Evolutionary conservation across 2,113 vertebrate genomes (phyloP).

Genomic region (Amphiprion ocellaris): DNA sequence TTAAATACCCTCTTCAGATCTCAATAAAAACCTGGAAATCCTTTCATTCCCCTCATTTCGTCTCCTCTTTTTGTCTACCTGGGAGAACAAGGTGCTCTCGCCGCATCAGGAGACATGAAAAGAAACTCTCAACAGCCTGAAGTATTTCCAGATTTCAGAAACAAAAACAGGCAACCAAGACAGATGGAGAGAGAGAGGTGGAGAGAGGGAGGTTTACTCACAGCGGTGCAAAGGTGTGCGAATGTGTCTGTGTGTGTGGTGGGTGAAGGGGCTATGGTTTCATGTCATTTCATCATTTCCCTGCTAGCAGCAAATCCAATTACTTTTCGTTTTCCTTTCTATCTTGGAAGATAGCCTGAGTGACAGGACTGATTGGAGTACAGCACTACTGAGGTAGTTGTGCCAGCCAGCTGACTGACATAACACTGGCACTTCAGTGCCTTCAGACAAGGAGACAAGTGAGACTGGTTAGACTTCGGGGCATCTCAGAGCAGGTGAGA

Average conservation of each 20-base stretch:
- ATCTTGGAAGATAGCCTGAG: constrained; percentile 77
- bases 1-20: constrained; percentile 50
- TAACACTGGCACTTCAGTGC: constrained; percentile 60
- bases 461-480: constrained; percentile 56
- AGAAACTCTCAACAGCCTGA: constrained; percentile 62
- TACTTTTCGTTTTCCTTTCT: constrained; percentile 73
- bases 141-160: constrained; percentile 71
- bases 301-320: constrained; percentile 79
- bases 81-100: constrained; percentile 68
- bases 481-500: constrained; percentile 52
- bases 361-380: constrained; percentile 72
- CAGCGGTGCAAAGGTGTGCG: constrained; percentile 55
- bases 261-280: constrained; percentile 58
- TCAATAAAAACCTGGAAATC: constrained; percentile 71
- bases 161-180: constrained; percentile 55
- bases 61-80: constrained; percentile 70
- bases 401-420: constrained; percentile 74
- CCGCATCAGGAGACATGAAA: constrained; percentile 70
- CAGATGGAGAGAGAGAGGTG: constrained; percentile 1
- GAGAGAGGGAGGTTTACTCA: constrained; percentile 30
- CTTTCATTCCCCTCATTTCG: constrained; percentile 67
- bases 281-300: constrained; percentile 82
- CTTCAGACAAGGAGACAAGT: constrained; percentile 60
- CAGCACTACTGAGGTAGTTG: constrained; percentile 58
- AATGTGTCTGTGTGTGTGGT: constrained; percentile 35